Percentiles rank a stretch among this genome's conserved stretches.
Conservation (phyloP, 2,797 vertebrate genomes). For the Pangasius mekongensis region DNA sequence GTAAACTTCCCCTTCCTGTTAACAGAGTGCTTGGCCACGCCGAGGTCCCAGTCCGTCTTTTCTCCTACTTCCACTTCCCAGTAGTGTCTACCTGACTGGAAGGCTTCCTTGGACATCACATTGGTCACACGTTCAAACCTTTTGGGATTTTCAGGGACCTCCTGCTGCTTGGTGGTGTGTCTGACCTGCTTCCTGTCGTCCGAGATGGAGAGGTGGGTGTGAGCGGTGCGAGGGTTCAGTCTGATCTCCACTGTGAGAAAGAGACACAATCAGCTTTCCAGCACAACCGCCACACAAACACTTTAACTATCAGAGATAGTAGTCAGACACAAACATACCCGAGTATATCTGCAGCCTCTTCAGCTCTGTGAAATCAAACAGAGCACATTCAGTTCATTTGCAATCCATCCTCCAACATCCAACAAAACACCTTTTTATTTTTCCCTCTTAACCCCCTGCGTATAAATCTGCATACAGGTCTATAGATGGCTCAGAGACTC, state of each 20-base stretch:
- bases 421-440: no score
- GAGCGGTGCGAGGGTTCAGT: conserved; percentile 80
- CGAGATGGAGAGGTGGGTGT: conserved; percentile 78
- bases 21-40: conserved; percentile 73
- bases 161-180: conserved; percentile 70
- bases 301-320: not conserved
- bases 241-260: conserved; percentile 71
- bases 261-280: not conserved
- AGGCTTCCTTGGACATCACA: conserved; percentile 76
- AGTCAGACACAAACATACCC: conserved; percentile 63
- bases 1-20: conserved; percentile 81
- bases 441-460: not conserved
- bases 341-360: conserved; percentile 75
- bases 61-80: conserved; percentile 83
- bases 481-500: not conserved
- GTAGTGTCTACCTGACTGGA: conserved; percentile 74
- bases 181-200: conserved; percentile 78
- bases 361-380: conserved; percentile 67
- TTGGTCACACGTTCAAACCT: conserved; percentile 80
- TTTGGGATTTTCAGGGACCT: conserved; percentile 75
- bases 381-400: not conserved
- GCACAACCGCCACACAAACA: not conserved
- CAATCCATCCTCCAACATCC: not conserved
- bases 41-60: conserved; percentile 79
- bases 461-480: not conserved